Conservation (phyloP, 1,140 invertebrate genomes). For the Nasonia giraulti region DNA sequence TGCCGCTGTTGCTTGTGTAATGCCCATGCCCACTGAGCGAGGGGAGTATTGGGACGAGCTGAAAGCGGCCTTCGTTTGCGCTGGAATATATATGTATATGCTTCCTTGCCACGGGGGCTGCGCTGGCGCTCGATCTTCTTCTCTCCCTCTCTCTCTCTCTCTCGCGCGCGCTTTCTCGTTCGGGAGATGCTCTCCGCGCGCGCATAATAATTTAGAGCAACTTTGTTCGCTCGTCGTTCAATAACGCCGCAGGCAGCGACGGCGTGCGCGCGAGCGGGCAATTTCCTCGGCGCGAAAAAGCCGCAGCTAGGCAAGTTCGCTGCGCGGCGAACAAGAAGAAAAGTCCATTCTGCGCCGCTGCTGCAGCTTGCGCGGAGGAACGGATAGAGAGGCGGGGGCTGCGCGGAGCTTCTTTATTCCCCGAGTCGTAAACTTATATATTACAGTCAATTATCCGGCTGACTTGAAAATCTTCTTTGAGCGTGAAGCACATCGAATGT, state of each 20-base stretch:
- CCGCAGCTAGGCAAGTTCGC: slow-evolving; percentile 6
- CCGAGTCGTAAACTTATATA: slow-evolving; percentile 51
- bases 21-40: not conserved
- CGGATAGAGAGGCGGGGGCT: not conserved
- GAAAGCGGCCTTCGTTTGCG: not conserved
- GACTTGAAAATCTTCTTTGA: slow-evolving; percentile 50
- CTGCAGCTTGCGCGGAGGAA: not conserved
- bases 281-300: slow-evolving; percentile 48
- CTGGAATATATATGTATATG: slow-evolving; percentile 28
- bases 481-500: slow-evolving; percentile 44
- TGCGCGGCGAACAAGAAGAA: slow-evolving; percentile 31
- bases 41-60: too few relatives aligned
- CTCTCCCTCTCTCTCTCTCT: slow-evolving; percentile 66
- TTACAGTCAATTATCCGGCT: slow-evolving; percentile 52
- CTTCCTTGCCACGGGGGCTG: slow-evolving; percentile 35
- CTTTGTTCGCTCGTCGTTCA: slow-evolving; percentile 53
- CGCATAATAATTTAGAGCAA: slow-evolving; percentile 54
- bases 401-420: slow-evolving; percentile 37
- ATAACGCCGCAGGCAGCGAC: slow-evolving; percentile 48
- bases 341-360: slow-evolving; percentile 3
- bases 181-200: slow-evolving; percentile 23
- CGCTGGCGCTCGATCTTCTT: slow-evolving; percentile 49
- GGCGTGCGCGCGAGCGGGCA: slow-evolving; percentile 17
- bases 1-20: not conserved
- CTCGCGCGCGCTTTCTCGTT: slow-evolving; percentile 57